Conservation (phyloP, 2,888 invertebrate genomes). For the Brachylomia viminalis region DNA sequence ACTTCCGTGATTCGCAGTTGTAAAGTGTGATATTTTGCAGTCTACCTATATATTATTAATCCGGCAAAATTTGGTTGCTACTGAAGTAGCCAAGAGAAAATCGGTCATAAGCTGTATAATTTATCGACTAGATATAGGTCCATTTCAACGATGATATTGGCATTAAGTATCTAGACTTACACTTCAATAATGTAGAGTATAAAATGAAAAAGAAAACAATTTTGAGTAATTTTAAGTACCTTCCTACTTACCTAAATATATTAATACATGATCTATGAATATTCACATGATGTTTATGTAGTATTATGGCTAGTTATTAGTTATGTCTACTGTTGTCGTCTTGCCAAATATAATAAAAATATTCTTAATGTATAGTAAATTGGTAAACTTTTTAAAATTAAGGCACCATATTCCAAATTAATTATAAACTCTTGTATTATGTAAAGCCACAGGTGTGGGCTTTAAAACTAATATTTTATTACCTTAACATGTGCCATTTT, state of each 20-base stretch:
- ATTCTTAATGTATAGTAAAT: background rate
- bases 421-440: slow-evolving; percentile 21
- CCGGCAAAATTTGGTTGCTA: background rate
- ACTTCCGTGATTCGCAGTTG: background rate
- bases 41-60: background rate
- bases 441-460: slow-evolving; percentile 39
- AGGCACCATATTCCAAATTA: slow-evolving; percentile 11
- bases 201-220: background rate
- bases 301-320: background rate
- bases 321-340: background rate
- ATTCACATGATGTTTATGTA: background rate
- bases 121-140: background rate
- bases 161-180: background rate
- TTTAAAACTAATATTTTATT: slow-evolving; percentile 38
- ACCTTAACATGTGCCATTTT: slow-evolving; percentile 25
- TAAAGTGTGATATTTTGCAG: background rate
- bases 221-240: background rate
- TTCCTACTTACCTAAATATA: background rate
- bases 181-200: background rate
- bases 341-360: slow-evolving; percentile 9
- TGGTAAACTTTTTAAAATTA: background rate
- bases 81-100: background rate
- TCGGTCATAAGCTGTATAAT: background rate
- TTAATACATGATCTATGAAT: background rate
- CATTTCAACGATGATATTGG: background rate